Percentiles rank a stretch among this genome's conserved stretches.
Evolutionary conservation across 2,888 invertebrate species (phyloP).

Genomic region (Lamellibrachia columna): DNA sequence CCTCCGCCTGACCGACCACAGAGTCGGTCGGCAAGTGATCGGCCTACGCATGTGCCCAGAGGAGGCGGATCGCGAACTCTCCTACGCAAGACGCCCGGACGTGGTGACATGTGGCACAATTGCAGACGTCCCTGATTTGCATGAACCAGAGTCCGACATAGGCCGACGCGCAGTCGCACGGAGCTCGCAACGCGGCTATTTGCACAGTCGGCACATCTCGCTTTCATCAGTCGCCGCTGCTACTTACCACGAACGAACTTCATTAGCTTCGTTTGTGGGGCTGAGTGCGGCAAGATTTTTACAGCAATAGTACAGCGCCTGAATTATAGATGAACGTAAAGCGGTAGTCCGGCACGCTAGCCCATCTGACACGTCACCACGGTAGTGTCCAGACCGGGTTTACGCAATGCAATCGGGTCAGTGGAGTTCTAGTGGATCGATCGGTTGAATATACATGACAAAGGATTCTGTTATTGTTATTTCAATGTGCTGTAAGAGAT

Average conservation of each 20-base stretch:
- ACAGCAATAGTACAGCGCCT: slow-evolving; percentile 12
- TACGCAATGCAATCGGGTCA: slow-evolving; percentile 1
- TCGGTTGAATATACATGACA: neutral
- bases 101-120: neutral
- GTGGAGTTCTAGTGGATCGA: neutral
- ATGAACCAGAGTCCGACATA: neutral
- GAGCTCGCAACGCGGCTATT: neutral
- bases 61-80: neutral
- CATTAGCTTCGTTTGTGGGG: slow-evolving; percentile 11
- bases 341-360: neutral
- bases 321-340: neutral
- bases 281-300: neutral
- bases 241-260: neutral
- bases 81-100: neutral
- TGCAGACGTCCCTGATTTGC: neutral
- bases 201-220: neutral
- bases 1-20: neutral
- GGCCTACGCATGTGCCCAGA: neutral
- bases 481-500: neutral
- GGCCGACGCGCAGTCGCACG: neutral
- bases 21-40: neutral
- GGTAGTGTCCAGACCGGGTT: neutral
- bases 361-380: neutral
- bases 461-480: neutral
- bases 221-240: neutral